Evolutionary conservation across 2,797 vertebrate species (phyloP).

Genomic region (Benthosema pterotum): DNA sequence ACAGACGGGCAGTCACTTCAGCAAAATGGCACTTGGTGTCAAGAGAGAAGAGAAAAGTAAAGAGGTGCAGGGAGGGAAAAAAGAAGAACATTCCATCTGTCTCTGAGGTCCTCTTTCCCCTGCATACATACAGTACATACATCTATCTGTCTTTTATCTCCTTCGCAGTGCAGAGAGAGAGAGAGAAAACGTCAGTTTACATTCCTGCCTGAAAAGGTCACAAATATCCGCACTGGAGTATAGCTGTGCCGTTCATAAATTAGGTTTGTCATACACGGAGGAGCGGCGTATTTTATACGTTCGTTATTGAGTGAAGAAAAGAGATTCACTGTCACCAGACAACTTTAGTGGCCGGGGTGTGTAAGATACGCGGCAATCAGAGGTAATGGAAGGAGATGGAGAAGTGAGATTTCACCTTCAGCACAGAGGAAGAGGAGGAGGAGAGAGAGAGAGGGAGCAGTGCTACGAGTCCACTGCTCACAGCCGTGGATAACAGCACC

Average conservation of each 20-base stretch:
- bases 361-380: slow-evolving; percentile 30
- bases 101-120: no score
- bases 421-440: slow-evolving; percentile 14
- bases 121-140: background rate
- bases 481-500: slow-evolving; percentile 70
- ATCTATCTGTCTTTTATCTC: background rate
- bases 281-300: slow-evolving; percentile 20
- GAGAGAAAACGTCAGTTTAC: slow-evolving; percentile 6
- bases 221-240: background rate
- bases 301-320: slow-evolving; percentile 4
- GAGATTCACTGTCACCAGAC: slow-evolving; percentile 20
- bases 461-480: background rate
- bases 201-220: slow-evolving; percentile 13
- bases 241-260: slow-evolving; percentile 23
- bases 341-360: slow-evolving; percentile 29
- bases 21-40: no score
- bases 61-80: no score
- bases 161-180: background rate
- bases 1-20: background rate
- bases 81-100: no score
- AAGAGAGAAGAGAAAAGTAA: no score
- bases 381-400: slow-evolving; percentile 33
- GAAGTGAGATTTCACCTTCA: slow-evolving; percentile 37
- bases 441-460: slow-evolving; percentile 11
- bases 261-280: slow-evolving; percentile 31